These are phyloP conservation scores for Myotis findleyi DNA, from an alignment of 2,797 vertebrate species.

Conservation along the genomic window DNA sequence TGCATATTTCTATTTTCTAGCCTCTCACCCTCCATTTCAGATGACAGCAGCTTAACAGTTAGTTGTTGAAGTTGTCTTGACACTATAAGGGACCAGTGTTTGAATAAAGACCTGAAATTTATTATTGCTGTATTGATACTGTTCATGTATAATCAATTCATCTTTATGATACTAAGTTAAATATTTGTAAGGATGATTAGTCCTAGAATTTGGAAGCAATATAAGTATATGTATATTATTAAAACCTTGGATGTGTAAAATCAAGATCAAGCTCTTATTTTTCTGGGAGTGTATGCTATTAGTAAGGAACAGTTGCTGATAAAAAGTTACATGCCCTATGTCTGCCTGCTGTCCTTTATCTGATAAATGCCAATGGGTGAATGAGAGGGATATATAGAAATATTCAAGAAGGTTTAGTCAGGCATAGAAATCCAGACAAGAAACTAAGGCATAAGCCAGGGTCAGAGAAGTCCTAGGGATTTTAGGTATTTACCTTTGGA, in stretches of 20 bases:
- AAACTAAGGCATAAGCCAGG: neutral
- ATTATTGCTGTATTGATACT: neutral
- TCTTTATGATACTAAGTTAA: slow-evolving; percentile 12
- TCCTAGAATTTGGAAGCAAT: slow-evolving; percentile 6
- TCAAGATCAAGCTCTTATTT: neutral
- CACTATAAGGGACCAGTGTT: neutral
- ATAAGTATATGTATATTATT: neutral
- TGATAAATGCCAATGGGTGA: neutral
- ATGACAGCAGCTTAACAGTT: neutral
- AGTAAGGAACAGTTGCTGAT: neutral
- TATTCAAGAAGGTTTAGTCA: neutral
- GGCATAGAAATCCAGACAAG: neutral
- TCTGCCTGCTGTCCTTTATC: neutral
- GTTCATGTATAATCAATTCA: slow-evolving; percentile 1
- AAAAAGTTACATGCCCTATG: neutral
- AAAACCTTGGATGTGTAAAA: neutral
- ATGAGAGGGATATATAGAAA: neutral
- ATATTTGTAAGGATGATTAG: slow-evolving; percentile 38
- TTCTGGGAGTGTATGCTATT: neutral
- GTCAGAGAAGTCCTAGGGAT: neutral
- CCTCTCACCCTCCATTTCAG: neutral
- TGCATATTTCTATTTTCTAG: neutral
- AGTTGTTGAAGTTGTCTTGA: neutral
- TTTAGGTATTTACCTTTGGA: slow-evolving; percentile 1
- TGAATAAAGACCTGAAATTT: slow-evolving; percentile 14